Evolutionary conservation across 2,888 invertebrate genomes (phyloP).

Genomic region (Trachelus iudaicus): DNA sequence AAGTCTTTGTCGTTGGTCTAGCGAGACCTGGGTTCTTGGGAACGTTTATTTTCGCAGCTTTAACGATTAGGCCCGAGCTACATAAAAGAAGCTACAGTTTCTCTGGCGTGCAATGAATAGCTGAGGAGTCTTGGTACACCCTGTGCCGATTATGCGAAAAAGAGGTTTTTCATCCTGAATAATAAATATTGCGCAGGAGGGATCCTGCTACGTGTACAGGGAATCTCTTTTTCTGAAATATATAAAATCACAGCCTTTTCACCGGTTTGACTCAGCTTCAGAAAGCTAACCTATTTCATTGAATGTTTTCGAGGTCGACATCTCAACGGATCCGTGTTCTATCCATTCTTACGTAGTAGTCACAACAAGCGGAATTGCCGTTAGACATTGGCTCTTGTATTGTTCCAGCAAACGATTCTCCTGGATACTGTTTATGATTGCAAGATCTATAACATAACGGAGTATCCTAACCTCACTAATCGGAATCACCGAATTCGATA

Average conservation of each 20-base stretch:
- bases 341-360: background rate
- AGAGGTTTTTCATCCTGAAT: background rate
- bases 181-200: background rate
- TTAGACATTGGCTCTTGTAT: background rate
- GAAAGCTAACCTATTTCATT: background rate
- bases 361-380: background rate
- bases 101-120: constrained; percentile 28
- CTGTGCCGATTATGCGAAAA: constrained; percentile 17
- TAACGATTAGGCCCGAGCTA: background rate
- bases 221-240: too few species aligned
- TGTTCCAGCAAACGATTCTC: background rate
- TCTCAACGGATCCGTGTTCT: background rate
- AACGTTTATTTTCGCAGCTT: background rate
- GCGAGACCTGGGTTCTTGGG: background rate
- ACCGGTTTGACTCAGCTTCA: background rate
- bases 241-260: background rate
- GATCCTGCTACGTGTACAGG: background rate
- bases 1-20: background rate
- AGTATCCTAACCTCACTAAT: background rate
- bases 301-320: background rate
- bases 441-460: background rate
- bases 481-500: background rate
- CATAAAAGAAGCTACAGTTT: background rate
- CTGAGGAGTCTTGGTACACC: constrained; percentile 21
- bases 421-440: background rate